Conservation (phyloP, 2,888 invertebrate genomes). For the Onthophagus sagittarius region DNA sequence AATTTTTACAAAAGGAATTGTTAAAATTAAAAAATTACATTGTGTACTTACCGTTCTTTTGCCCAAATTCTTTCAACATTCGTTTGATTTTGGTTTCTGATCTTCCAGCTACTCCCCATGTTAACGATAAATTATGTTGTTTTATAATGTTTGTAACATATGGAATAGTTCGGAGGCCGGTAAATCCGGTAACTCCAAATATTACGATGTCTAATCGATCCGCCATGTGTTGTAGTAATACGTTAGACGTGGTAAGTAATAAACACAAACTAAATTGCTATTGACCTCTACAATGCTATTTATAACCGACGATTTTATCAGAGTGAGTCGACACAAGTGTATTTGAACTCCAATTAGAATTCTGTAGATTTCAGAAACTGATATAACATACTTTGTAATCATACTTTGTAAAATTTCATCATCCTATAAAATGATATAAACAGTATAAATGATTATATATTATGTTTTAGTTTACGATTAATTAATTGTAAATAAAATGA, state of each 20-base stretch:
- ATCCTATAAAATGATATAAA: too few relatives aligned
- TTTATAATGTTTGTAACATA: conserved; percentile 54
- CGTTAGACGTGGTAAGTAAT: neutral
- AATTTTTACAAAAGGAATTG: neutral
- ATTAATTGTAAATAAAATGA: too few relatives aligned
- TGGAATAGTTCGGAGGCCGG: conserved; percentile 79
- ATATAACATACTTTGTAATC: neutral
- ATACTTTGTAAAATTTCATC: neutral
- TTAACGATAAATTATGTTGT: conserved; percentile 51
- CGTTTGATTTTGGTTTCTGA: conserved; percentile 47
- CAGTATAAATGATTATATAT: too few relatives aligned
- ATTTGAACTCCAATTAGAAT: neutral
- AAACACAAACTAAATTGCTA: neutral
- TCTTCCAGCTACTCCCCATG: conserved; percentile 92
- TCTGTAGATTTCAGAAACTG: neutral
- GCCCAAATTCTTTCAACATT: conserved; percentile 38
- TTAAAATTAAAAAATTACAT: neutral
- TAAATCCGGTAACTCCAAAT: conserved; percentile 93
- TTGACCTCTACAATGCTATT: neutral
- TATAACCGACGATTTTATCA: neutral
- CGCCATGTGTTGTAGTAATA: conserved; percentile 32
- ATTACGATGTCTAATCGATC: conserved; percentile 73
- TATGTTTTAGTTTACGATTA: too few relatives aligned
- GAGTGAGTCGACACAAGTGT: neutral
- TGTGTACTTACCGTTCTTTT: conserved; percentile 46